A percentile compares a stretch with the other conserved stretches of the same genome.
Conservation (phyloP, 2,888 invertebrate species). For the Lochmaea crataegi region DNA sequence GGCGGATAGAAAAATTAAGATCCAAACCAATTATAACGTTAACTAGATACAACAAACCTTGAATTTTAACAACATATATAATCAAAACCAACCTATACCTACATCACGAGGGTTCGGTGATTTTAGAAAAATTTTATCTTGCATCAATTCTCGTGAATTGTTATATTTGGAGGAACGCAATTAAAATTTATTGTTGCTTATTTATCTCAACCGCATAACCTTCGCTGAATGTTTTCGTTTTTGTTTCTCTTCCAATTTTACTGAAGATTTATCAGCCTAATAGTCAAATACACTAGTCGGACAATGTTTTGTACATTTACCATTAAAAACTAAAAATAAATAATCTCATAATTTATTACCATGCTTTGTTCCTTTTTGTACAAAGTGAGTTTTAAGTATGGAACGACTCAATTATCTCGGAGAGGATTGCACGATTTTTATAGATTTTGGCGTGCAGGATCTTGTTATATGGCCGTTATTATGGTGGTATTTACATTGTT, state of each 20-base stretch:
- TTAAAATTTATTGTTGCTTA: conserved; percentile 6
- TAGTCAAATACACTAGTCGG: background rate
- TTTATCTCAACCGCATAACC: background rate
- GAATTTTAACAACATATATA: conserved; percentile 34
- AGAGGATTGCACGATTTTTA: too few species aligned
- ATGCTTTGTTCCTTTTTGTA: too few species aligned
- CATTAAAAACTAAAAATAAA: background rate
- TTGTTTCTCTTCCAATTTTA: background rate
- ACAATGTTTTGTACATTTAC: background rate
- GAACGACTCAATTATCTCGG: too few species aligned
- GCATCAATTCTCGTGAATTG: conserved; percentile 2
- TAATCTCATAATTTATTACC: too few species aligned
- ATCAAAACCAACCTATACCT: conserved; percentile 19
- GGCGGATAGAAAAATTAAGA: conserved; percentile 24
- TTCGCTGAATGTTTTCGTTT: background rate
- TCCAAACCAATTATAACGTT: conserved; percentile 35
- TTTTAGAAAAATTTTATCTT: conserved; percentile 12
- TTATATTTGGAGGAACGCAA: background rate
- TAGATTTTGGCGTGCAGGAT: too few species aligned
- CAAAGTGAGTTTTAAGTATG: too few species aligned
- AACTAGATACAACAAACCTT: conserved; percentile 36
- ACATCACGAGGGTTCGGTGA: conserved; percentile 26
- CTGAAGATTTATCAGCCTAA: background rate
- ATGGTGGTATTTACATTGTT: too few species aligned
- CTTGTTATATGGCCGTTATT: too few species aligned